Percentiles rank a stretch among this genome's conserved stretches.
phyloP scores from a whole-genome alignment of 2,888 invertebrate species.

The Dryobotodes eremita region DNA sequence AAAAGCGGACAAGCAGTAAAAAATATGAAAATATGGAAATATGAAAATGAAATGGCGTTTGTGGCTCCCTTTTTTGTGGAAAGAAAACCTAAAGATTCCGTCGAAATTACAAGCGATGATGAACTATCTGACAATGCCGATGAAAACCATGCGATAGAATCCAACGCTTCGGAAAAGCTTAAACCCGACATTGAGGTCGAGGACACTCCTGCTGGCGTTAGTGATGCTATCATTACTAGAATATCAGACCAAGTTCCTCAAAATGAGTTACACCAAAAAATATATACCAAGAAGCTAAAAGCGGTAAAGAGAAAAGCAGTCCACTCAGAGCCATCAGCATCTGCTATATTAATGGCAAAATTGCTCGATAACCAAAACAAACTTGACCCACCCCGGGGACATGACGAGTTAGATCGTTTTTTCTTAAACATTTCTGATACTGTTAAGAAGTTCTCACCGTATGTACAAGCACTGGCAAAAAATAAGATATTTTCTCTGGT shows the following conservation, averaged over 20 bases:
- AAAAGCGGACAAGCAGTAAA: slow-evolving; percentile 8
- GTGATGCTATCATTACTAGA: background rate
- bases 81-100: slow-evolving; percentile 10
- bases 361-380: background rate
- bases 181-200: background rate
- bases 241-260: background rate
- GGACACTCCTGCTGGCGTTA: background rate
- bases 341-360: slow-evolving; percentile 13
- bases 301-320: slow-evolving; percentile 17
- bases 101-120: background rate
- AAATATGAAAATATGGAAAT: slow-evolving; percentile 23
- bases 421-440: slow-evolving; percentile 22
- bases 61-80: slow-evolving; percentile 15
- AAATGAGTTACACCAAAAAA: background rate
- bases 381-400: background rate
- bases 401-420: slow-evolving; percentile 25
- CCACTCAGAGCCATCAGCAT: slow-evolving; percentile 1
- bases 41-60: slow-evolving; percentile 27
- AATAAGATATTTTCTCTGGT: slow-evolving; percentile 32
- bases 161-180: background rate
- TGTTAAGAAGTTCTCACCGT: slow-evolving; percentile 32
- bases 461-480: slow-evolving; percentile 17
- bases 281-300: background rate
- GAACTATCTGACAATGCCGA: slow-evolving; percentile 13
- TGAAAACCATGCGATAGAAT: background rate